Percentiles rank a stretch among this genome's conserved stretches.
Conservation (phyloP, 2,797 vertebrate genomes). For the Brachyrhaphis roseni region DNA sequence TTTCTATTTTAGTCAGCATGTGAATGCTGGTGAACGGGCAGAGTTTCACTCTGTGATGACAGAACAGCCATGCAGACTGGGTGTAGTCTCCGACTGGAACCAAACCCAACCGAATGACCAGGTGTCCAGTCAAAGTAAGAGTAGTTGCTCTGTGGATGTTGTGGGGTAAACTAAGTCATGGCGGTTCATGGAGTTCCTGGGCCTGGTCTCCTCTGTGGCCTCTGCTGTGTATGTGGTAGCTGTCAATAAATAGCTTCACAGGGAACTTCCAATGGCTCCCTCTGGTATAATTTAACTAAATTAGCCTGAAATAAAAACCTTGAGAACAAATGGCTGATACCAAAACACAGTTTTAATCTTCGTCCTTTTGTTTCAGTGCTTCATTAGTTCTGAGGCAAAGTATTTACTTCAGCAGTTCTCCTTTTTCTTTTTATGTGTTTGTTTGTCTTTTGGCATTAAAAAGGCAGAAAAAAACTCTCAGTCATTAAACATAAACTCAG, state of each 20-base stretch:
- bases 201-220: slow-evolving; percentile 31
- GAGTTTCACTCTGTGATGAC: background rate
- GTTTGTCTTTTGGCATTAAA: background rate
- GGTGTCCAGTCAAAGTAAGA: background rate
- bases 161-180: slow-evolving; percentile 10
- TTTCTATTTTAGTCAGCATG: background rate
- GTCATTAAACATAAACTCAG: background rate
- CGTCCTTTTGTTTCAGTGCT: background rate
- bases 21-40: background rate
- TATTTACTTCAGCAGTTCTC: background rate
- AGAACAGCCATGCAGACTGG: background rate
- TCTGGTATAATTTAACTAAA: slow-evolving; percentile 33
- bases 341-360: background rate
- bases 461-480: background rate
- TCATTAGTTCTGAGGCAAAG: background rate
- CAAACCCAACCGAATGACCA: no score
- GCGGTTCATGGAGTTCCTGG: slow-evolving; percentile 27
- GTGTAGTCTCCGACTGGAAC: background rate
- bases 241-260: slow-evolving; percentile 74
- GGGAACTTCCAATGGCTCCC: slow-evolving; percentile 57
- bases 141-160: slow-evolving; percentile 3
- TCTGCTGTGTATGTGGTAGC: slow-evolving; percentile 60
- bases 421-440: background rate
- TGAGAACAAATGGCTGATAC: background rate
- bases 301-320: slow-evolving; percentile 16